Base-by-base conservation (phyloP, 2,113 vertebrate genomes). In the Antidorcas marsupialis region DNA sequence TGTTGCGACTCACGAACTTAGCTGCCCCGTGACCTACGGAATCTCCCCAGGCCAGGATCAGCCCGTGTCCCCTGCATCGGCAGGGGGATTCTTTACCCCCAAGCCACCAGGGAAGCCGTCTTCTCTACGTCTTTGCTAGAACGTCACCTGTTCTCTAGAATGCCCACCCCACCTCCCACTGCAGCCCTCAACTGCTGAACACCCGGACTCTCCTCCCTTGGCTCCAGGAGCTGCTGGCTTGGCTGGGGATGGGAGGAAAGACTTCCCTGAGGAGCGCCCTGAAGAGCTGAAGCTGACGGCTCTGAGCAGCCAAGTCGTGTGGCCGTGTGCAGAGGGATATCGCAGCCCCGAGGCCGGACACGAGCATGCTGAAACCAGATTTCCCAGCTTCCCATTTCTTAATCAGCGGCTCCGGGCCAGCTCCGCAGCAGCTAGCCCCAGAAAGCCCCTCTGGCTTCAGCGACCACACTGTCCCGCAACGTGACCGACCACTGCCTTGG, bases 281-380 rank as follows among this genome's bases (percentile, higher is more conserved):
- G 50, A 21, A 45, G 71, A 30, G 39, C 36, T 28, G 82, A 87
- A 45, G 52, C 76, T 62, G 28, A 25, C 71, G 27, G 45, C 45
- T 19, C 19, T 1, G 8, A 33, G 27, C 3, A 16, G 52, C 47
- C 0, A 0, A 33, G 43, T 8, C 0, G 0, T 0, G 47, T 28
- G 36, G 6, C 36, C 33, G 4, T 6, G 3, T 9, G 25, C 4
- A 23, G 39, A 67, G 27, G 23, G 15, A 25, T 43, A 2, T 33
- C 74, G 16, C 16, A 10, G 33, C 36, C 7, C 17, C 43, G 2
- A 27, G 17, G 11, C 0, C 2, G 1, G 83, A n/a, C 45, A 15
- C 16, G 0, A 0, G 23, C 10, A 12, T 0, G 30, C 13, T 11
- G 43, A 39, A 45, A 84, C 10, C 82, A 52, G 14, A 21, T 14